Evolutionary conservation across 2,888 invertebrate species (phyloP).

Genomic region (Chrysodeixis includens): DNA sequence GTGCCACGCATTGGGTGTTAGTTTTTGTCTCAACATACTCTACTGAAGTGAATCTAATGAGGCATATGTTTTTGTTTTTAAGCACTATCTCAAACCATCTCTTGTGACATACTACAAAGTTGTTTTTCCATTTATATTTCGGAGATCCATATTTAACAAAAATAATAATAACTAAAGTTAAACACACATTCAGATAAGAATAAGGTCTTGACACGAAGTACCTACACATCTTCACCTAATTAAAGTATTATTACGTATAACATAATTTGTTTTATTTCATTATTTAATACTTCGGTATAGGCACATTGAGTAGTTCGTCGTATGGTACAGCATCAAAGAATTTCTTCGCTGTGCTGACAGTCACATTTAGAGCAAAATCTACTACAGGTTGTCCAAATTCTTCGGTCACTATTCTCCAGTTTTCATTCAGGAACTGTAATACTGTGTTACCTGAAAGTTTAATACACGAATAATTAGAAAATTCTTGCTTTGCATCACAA

Average conservation of each 20-base stretch:
- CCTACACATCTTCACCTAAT: neutral
- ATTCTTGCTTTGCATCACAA: no score
- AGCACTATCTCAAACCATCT: no score
- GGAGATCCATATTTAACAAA: no score
- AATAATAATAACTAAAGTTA: neutral
- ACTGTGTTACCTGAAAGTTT: conserved; percentile 82
- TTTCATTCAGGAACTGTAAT: conserved; percentile 83
- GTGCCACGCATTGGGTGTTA: no score
- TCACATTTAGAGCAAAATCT: conserved; percentile 83
- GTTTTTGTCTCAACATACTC: no score
- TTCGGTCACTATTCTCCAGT: conserved; percentile 85
- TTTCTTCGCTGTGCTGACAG: conserved; percentile 81
- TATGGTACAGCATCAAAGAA: conserved; percentile 85
- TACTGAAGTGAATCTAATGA: no score
- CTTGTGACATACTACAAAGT: no score
- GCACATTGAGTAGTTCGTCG: conserved; percentile 81
- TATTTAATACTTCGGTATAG: conserved; percentile 80
- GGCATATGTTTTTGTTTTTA: no score
- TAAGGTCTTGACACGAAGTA: neutral
- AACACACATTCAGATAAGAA: neutral
- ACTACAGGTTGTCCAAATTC: conserved; percentile 86
- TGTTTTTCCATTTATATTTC: no score
- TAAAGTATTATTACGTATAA: conserved; percentile 10
- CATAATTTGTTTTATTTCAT: conserved; percentile 17
- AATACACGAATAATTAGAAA: conserved; percentile 15